Conservation (phyloP, 2,797 vertebrate genomes). For the Nyctibius grandis region DNA sequence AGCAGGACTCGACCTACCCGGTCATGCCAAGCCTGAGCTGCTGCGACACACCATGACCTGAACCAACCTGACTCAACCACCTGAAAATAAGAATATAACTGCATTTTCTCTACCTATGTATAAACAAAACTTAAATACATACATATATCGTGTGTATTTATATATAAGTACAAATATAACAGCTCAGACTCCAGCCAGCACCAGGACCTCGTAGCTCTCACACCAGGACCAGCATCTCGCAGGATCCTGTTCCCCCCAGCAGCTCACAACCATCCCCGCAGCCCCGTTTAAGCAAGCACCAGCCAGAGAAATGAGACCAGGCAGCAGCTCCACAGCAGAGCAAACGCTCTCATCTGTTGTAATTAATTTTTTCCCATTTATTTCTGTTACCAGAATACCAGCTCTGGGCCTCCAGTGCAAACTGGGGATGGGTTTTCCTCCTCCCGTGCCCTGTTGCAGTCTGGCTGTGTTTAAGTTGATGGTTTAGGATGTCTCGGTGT, state of each 20-base stretch:
- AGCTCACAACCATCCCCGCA: not conserved
- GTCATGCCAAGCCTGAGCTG: not conserved
- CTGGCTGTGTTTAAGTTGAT: not conserved
- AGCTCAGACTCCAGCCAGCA: not conserved
- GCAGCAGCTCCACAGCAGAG: not conserved
- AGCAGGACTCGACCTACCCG: not conserved
- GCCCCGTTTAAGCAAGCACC: not conserved
- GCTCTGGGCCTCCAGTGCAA: not conserved
- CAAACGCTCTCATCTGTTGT: not conserved
- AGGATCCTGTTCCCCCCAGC: not conserved
- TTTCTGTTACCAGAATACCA: not conserved
- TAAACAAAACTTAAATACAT: not conserved
- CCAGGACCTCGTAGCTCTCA: not conserved
- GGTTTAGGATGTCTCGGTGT: not conserved
- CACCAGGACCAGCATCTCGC: not conserved
- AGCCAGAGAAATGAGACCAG: fast-evolving
- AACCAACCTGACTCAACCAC: not conserved
- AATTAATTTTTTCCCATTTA: not conserved
- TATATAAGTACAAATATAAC: not conserved
- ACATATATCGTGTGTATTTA: not conserved
- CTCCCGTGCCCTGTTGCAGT: not conserved
- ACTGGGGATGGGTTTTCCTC: not conserved
- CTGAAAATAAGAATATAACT: not conserved
- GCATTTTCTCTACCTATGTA: not conserved
- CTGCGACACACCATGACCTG: not conserved